phyloP scores from a whole-genome alignment of 1,140 invertebrate species.

The Episyrphus balteatus region DNA sequence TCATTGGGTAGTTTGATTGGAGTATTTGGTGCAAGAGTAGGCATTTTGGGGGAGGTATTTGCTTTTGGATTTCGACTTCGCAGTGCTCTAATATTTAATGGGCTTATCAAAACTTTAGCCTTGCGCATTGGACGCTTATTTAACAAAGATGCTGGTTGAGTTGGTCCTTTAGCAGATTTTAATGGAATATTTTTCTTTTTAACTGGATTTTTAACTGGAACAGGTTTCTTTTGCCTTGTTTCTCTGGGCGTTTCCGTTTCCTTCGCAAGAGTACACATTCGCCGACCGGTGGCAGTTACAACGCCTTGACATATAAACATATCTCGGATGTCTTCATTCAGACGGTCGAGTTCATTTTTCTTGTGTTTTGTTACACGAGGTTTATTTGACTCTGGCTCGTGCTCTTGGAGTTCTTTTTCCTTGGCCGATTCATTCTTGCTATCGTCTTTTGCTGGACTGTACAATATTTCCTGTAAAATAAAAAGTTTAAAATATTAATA shows the following conservation, averaged over 20 bases:
- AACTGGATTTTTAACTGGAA: neutral
- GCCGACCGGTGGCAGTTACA: constrained; percentile 39
- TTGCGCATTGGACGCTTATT: constrained; percentile 2
- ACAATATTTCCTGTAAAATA: neutral
- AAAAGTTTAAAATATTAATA: too few species aligned
- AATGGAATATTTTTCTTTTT: neutral
- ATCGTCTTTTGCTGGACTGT: too few species aligned
- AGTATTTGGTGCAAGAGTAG: constrained; percentile 1
- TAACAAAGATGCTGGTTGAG: neutral
- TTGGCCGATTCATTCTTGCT: neutral
- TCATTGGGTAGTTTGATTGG: constrained; percentile 2
- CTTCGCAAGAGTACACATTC: constrained; percentile 30
- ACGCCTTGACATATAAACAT: constrained; percentile 50
- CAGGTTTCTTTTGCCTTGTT: neutral
- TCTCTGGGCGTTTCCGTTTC: neutral
- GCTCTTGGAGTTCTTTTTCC: neutral
- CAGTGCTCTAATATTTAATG: neutral
- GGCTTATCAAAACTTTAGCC: constrained; percentile 1
- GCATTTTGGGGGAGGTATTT: constrained; percentile 1
- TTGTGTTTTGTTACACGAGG: constrained; percentile 6
- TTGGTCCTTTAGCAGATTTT: neutral
- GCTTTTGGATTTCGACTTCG: neutral
- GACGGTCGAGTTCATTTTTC: constrained; percentile 42
- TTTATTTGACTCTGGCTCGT: too few species aligned
- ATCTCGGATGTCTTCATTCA: constrained; percentile 52